These are phyloP conservation scores for Deilephila porcellus DNA, from an alignment of 2,888 invertebrate genomes.

Conservation along the genomic window DNA sequence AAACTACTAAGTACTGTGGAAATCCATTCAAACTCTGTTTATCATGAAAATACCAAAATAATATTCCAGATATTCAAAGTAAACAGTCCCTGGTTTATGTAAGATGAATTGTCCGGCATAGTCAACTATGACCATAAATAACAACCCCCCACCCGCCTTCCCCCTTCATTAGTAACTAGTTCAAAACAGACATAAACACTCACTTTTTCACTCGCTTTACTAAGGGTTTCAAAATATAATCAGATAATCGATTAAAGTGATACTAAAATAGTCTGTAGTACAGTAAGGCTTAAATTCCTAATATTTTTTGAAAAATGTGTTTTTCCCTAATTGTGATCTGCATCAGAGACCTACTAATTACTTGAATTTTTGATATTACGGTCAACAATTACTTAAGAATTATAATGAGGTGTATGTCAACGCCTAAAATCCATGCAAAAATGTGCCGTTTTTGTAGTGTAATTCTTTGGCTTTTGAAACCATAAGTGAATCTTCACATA, in stretches of 20 bases:
- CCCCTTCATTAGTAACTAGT: constrained; percentile 3
- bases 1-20: no score
- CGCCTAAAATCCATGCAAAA: no score
- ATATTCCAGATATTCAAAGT: not conserved
- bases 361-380: not conserved
- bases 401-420: no score
- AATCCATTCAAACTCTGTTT: not conserved
- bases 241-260: not conserved
- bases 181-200: not conserved
- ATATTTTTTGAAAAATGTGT: not conserved
- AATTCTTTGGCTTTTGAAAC: no score
- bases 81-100: not conserved
- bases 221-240: not conserved
- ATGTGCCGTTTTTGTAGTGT: no score
- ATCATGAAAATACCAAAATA: not conserved
- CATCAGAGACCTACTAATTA: not conserved
- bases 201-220: not conserved
- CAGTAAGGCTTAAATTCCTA: not conserved
- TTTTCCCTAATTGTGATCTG: no score
- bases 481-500: no score
- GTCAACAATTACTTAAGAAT: no score
- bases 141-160: not conserved
- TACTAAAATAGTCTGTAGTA: not conserved
- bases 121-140: constrained; percentile 3
- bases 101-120: not conserved